Evolutionary conservation across 2,888 invertebrate genomes (phyloP).

Genomic region (Lamellibrachia columna): DNA sequence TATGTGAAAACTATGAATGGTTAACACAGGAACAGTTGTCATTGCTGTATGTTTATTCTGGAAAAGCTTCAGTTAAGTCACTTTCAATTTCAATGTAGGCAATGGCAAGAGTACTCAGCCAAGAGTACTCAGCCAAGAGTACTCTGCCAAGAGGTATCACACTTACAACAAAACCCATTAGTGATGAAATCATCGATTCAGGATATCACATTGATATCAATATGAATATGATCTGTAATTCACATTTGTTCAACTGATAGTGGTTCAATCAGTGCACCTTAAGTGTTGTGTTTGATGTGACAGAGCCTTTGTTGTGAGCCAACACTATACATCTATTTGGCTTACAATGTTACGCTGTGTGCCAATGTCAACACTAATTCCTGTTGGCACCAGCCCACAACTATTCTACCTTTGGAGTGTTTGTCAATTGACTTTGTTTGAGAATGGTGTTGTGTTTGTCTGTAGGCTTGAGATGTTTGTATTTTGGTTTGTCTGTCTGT

Average conservation of each 20-base stretch:
- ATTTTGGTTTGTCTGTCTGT: background rate
- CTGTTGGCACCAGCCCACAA: background rate
- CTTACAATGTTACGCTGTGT: background rate
- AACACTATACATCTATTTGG: background rate
- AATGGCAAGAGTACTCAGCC: background rate
- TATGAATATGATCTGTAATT: background rate
- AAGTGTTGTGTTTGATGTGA: background rate
- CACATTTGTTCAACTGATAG: background rate
- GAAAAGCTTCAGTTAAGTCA: background rate
- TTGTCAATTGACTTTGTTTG: background rate
- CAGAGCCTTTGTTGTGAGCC: background rate
- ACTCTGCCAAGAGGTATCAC: background rate
- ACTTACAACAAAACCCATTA: background rate
- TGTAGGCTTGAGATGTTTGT: background rate
- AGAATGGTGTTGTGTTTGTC: background rate
- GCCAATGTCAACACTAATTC: background rate
- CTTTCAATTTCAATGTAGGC: background rate
- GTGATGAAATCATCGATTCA: background rate
- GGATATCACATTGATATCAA: background rate
- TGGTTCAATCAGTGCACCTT: background rate
- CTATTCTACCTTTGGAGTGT: background rate
- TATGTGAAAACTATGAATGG: background rate
- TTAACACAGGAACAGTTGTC: background rate
- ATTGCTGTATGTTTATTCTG: background rate
- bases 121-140: background rate